Evolutionary conservation across 2,888 invertebrate genomes (phyloP).

Genomic region (Melinaea marsaeus): DNA sequence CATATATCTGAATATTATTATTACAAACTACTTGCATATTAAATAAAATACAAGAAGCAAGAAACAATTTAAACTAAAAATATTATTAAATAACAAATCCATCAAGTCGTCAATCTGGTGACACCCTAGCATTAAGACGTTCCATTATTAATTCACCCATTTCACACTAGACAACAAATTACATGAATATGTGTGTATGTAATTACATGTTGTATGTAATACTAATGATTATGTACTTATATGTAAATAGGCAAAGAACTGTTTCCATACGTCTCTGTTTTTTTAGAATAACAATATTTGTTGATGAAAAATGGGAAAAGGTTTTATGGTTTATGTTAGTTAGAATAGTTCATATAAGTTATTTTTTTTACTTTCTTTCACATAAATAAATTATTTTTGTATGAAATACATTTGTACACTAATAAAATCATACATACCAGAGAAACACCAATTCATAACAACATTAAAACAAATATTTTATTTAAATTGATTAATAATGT

Average conservation of each 20-base stretch:
- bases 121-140: constrained; percentile 13
- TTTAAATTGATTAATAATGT: no score
- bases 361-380: no score
- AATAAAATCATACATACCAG: no score
- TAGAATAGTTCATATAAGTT: no score
- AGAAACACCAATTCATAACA: no score
- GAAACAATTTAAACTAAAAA: constrained; percentile 3
- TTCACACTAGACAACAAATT: constrained; percentile 6
- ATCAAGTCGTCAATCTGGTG: constrained; percentile 15
- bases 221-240: background rate
- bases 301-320: no score
- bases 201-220: constrained; percentile 1
- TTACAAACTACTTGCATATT: background rate
- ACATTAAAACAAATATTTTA: no score
- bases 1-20: background rate
- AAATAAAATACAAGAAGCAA: constrained; percentile 2
- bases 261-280: no score
- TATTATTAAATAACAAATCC: background rate
- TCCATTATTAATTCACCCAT: constrained; percentile 15
- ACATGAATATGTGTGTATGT: background rate
- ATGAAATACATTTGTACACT: no score
- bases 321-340: no score
- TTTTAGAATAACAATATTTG: no score
- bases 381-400: no score
- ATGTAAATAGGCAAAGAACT: background rate